A percentile compares a stretch with the other conserved stretches of the same genome.
Conservation (phyloP, 2,113 vertebrate species). For the Colossoma macropomum region DNA sequence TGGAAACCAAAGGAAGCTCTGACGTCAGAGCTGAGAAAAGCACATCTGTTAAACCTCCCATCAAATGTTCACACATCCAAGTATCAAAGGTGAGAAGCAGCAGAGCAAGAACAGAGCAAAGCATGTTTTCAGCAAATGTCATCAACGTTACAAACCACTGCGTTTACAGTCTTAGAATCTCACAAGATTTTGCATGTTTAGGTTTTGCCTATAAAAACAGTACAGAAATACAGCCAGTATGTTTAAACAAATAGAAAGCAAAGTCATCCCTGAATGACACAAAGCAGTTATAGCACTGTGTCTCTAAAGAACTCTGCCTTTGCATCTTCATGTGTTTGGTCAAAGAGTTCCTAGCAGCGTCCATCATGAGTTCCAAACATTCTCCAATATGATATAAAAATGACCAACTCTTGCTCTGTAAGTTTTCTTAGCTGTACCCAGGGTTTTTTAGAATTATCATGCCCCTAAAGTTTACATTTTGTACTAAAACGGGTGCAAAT, state of each 20-base stretch:
- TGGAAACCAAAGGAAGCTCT: not conserved
- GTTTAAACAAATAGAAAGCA: not conserved
- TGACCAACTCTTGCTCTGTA: too few species aligned
- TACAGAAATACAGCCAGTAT: not conserved
- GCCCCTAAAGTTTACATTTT: too few species aligned
- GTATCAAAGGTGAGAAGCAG: too few species aligned
- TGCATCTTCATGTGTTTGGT: not conserved
- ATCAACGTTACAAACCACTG: too few species aligned
- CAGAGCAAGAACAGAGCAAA: too few species aligned
- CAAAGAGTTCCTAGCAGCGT: not conserved
- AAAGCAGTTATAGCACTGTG: not conserved
- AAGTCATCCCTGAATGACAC: not conserved
- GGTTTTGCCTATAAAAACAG: not conserved
- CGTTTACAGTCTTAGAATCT: not conserved
- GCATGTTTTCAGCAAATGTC: too few species aligned
- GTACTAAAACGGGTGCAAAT: too few species aligned
- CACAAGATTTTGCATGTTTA: not conserved
- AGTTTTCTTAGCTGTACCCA: too few species aligned
- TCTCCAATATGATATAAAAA: not conserved
- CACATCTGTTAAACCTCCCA: too few species aligned
- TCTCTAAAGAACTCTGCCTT: too few species aligned
- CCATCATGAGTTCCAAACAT: not conserved
- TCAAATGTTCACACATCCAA: too few species aligned
- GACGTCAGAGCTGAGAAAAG: not conserved
- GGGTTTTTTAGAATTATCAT: too few species aligned